Conservation (phyloP, 2,888 invertebrate species). For the Synanthedon myopaeformis region DNA sequence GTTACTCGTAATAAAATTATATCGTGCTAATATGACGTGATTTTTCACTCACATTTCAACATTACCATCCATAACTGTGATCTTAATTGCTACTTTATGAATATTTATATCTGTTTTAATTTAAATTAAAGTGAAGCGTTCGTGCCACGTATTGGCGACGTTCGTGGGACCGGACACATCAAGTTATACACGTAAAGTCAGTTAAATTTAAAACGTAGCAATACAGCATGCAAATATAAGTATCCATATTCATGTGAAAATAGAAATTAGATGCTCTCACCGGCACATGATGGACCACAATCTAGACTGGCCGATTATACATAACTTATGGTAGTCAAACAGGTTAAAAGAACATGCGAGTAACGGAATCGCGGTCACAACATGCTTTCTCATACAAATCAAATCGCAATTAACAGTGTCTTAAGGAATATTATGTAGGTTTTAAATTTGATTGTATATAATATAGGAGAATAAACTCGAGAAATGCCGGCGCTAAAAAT, state of each 20-base stretch:
- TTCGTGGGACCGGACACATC: not conserved
- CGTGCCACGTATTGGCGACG: too few species aligned
- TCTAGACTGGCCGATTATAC: constrained; percentile 10
- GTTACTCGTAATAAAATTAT: not conserved
- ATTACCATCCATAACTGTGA: not conserved
- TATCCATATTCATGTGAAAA: constrained; percentile 11
- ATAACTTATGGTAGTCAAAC: constrained; percentile 28
- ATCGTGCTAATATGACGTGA: not conserved
- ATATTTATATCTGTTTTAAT: not conserved
- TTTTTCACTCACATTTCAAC: not conserved
- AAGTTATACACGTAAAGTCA: not conserved
- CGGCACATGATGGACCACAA: constrained; percentile 4
- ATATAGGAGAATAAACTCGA: constrained; percentile 4
- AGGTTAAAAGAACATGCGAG: constrained; percentile 47
- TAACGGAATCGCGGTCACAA: constrained; percentile 47
- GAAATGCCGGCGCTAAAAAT: constrained; percentile 7
- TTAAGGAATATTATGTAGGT: not conserved
- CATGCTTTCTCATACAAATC: constrained; percentile 34
- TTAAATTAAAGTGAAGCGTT: too few species aligned
- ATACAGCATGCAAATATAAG: not conserved
- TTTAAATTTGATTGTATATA: not conserved
- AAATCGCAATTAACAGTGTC: constrained; percentile 9
- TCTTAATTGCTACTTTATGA: not conserved
- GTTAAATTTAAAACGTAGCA: not conserved
- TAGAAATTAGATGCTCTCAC: constrained; percentile 10